Evolutionary conservation across 2,113 vertebrate species (phyloP).

Genomic region (Hemichromis elongatus): DNA sequence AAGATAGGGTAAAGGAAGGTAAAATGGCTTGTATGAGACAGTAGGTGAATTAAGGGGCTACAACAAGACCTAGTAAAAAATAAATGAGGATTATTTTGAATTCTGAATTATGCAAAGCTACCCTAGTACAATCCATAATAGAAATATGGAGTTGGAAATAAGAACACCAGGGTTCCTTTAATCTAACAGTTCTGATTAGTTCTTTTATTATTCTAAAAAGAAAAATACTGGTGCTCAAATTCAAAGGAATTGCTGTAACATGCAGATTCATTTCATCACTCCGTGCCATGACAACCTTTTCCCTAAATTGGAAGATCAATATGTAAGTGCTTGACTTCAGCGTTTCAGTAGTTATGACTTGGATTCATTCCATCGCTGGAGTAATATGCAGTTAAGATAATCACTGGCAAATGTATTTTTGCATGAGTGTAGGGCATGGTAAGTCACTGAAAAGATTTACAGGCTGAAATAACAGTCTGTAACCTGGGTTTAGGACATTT

Average conservation of each 20-base stretch:
- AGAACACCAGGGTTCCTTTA: background rate
- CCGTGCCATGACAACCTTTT: background rate
- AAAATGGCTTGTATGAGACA: background rate
- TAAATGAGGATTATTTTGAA: background rate
- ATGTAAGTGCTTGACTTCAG: background rate
- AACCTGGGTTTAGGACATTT: background rate
- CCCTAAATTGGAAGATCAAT: background rate
- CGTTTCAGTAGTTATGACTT: background rate
- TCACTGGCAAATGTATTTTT: background rate
- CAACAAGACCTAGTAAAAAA: background rate
- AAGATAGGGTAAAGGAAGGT: background rate
- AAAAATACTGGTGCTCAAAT: background rate
- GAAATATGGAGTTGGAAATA: background rate
- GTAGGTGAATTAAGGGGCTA: background rate
- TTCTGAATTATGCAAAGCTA: background rate
- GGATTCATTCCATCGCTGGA: background rate
- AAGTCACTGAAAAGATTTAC: background rate
- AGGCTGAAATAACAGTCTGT: background rate
- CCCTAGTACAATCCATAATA: background rate
- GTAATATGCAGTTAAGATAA: background rate
- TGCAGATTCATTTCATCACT: background rate
- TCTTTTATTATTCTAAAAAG: background rate
- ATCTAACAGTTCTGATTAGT: background rate
- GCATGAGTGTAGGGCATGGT: background rate
- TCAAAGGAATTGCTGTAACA: background rate